These are phyloP conservation scores for Stomatorhinus ivindoensis DNA, from an alignment of 2,113 vertebrate genomes.

Conservation along the genomic window DNA sequence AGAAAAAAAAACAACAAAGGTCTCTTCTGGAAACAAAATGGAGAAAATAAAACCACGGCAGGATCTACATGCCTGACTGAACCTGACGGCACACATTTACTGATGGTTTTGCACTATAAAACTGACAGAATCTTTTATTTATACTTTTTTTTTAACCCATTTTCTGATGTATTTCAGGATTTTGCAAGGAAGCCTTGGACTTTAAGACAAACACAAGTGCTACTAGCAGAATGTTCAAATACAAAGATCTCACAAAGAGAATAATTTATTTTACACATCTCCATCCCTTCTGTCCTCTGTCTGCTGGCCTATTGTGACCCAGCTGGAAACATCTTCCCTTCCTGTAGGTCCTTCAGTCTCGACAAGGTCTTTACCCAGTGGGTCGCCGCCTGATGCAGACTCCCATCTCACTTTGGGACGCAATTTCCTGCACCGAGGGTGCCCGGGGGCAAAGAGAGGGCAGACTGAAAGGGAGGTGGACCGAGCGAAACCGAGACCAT, in stretches of 20 bases:
- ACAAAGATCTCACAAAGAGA: slow-evolving; percentile 30
- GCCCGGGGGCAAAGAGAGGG: neutral
- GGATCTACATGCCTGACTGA: neutral
- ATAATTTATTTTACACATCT: slow-evolving; percentile 24
- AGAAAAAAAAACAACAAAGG: neutral
- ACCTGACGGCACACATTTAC: neutral
- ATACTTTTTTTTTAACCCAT: slow-evolving; percentile 23
- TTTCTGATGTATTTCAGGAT: neutral
- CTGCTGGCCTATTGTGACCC: neutral
- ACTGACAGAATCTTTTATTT: slow-evolving; percentile 2
- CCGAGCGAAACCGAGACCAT: neutral
- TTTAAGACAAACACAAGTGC: slow-evolving; percentile 60
- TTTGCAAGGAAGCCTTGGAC: slow-evolving; percentile 44
- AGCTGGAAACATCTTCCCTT: neutral
- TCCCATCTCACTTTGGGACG: neutral
- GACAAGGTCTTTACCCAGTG: neutral
- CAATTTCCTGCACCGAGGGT: neutral
- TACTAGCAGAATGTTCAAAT: slow-evolving; percentile 44
- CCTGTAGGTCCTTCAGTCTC: neutral
- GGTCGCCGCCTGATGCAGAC: neutral
- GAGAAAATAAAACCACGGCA: neutral
- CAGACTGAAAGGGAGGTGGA: neutral
- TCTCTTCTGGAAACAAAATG: slow-evolving; percentile 13
- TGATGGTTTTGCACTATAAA: neutral
- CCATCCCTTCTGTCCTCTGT: slow-evolving; percentile 13